Base-by-base conservation (phyloP, 2,888 invertebrate species). In the Rotaria magnacalcarata region DNA sequence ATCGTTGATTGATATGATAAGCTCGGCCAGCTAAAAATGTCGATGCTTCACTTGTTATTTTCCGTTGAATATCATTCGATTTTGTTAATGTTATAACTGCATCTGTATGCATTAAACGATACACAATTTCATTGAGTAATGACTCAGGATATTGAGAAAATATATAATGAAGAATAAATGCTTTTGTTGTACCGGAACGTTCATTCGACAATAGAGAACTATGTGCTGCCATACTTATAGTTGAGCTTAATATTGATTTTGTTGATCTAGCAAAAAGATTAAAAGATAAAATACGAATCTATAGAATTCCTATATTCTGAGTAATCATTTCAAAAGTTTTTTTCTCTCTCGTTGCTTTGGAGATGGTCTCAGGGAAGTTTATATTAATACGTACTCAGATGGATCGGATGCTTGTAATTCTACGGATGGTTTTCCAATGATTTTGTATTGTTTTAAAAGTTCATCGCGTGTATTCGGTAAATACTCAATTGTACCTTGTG, bases 1-100 rank as follows among this genome's bases (percentile, higher is more conserved):
- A 86, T 16, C 86, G 54, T 75, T 86, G 86, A 34, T 85, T 85
- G n/a, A 86, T 85, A 50, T 86, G 86, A 84, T 85, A 86, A 3
- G 86, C 86, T 52, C 84, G 75, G 4, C 86, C 86, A n/a, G 80
- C 80, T 24, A 80, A 19, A 80, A 80, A 80, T 80, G 80, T 80
- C 47, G 80, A 80, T n/a, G 47, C 47, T 80, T 80, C 80, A 80
- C n/a, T 80, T 14, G 80, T 19, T 11, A 80, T 80, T 80, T 80
- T 80, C 14, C 80, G 80, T 80, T 80, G 80, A 47, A 80, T 80
- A 80, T 80, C 80, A 80, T 80, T 43, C 6, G 80, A 80, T 47
- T 80, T 80, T 43, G 80, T 80, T 80, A 80, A 80, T 43, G 80
- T 80, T 47, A 80, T 80, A 47, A 43, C 43, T 10, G 80, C 80